Evolutionary conservation across 2,113 vertebrate species (phyloP).

Genomic region (Rhinopomastus cyanomelas): DNA sequence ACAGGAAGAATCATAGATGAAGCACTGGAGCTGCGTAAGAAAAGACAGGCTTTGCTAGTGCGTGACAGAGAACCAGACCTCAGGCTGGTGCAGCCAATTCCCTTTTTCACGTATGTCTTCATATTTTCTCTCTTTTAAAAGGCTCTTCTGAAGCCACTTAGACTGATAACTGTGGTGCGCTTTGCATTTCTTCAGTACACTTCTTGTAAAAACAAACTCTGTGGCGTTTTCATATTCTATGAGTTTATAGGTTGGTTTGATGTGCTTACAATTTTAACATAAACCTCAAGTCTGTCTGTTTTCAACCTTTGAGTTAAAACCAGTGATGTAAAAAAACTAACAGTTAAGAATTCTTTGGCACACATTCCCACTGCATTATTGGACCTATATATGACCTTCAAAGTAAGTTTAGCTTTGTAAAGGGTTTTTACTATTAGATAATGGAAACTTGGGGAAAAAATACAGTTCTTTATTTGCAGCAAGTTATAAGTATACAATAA

Average conservation of each 20-base stretch:
- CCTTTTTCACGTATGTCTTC: constrained; percentile 84
- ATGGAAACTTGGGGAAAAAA: background rate
- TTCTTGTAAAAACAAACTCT: background rate
- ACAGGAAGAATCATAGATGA: constrained; percentile 84
- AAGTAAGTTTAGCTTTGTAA: background rate
- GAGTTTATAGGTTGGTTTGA: background rate
- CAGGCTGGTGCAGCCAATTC: constrained; percentile 84
- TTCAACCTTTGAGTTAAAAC: background rate
- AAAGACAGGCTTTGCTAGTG: constrained; percentile 81
- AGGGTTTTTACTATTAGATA: background rate
- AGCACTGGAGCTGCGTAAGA: constrained; percentile 86
- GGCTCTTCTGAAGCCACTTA: background rate
- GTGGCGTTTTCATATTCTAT: background rate
- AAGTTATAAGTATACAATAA: background rate
- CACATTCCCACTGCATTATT: background rate
- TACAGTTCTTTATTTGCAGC: background rate
- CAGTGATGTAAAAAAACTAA: background rate
- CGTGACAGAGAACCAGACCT: constrained; percentile 85
- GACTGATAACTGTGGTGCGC: background rate
- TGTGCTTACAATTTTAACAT: background rate
- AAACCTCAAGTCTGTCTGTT: background rate
- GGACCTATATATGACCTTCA: background rate
- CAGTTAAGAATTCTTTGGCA: background rate
- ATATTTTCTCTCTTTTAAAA: background rate
- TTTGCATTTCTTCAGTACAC: background rate